Evolutionary conservation across 1,140 invertebrate genomes (phyloP).

Genomic region (Ylistrum balloti): DNA sequence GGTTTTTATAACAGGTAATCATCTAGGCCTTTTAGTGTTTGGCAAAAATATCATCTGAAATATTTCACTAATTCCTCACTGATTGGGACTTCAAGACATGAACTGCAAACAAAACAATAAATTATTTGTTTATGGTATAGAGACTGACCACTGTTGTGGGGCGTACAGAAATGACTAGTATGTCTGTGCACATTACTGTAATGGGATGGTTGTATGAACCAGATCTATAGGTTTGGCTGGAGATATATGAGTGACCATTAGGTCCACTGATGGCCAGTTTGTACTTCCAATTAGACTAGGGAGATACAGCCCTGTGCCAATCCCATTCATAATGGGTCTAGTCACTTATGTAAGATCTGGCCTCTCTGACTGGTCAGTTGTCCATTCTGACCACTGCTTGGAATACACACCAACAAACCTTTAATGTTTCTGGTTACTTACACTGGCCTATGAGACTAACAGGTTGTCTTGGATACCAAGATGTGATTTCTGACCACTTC

Average conservation of each 20-base stretch:
- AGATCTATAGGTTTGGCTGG: not conserved
- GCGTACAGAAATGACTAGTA: not conserved
- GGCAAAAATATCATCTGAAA: not conserved
- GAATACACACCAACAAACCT: not conserved
- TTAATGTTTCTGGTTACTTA: not conserved
- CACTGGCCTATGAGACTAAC: not conserved
- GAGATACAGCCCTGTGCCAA: not conserved
- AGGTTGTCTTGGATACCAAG: not conserved
- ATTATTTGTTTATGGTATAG: conserved; percentile 3
- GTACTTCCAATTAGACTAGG: not conserved
- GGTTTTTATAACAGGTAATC: too few relatives aligned
- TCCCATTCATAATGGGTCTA: not conserved
- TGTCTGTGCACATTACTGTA: not conserved
- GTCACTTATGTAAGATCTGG: conserved; percentile 11
- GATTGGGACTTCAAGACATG: not conserved
- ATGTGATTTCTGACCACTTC: too few relatives aligned
- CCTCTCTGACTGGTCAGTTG: not conserved
- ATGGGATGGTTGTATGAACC: not conserved
- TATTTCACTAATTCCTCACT: not conserved
- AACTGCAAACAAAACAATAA: not conserved
- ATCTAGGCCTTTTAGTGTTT: too few relatives aligned
- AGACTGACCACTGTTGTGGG: not conserved
- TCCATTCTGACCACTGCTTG: not conserved
- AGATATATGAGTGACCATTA: conserved; percentile 1
- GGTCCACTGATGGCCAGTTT: not conserved